Conservation (phyloP, 2,113 vertebrate species). For the Callipepla squamata region DNA sequence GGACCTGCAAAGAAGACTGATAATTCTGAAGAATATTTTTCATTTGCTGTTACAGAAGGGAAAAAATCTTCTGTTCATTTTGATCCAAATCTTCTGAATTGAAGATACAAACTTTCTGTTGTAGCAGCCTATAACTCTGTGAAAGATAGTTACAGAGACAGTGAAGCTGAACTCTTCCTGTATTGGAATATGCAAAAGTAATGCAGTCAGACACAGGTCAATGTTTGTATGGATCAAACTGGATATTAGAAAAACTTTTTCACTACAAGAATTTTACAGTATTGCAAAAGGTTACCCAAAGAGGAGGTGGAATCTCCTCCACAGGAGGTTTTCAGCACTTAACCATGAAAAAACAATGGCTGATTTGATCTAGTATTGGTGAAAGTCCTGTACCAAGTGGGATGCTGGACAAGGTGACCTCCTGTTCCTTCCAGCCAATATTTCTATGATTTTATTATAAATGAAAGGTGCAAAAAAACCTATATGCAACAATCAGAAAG, state of each 20-base stretch:
- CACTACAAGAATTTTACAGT: not conserved
- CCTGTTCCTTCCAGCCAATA: not conserved
- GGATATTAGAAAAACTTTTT: not conserved
- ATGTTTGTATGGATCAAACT: not conserved
- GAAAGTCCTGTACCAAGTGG: not conserved
- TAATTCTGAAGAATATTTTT: not conserved
- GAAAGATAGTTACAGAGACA: not conserved
- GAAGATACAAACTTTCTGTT: not conserved
- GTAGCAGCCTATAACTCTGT: not conserved
- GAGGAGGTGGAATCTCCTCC: not conserved
- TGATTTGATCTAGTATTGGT: not conserved
- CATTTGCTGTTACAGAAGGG: not conserved
- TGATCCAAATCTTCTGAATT: not conserved
- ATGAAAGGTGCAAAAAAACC: not conserved
- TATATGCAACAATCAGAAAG: not conserved
- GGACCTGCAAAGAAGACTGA: not conserved
- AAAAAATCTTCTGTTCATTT: not conserved
- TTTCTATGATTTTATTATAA: not conserved
- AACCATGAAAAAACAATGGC: not conserved
- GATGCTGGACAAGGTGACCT: not conserved
- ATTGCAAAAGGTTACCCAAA: not conserved
- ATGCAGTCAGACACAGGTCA: not conserved
- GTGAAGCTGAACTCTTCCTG: not conserved
- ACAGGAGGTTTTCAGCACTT: not conserved
- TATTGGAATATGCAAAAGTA: not conserved